These are phyloP conservation scores for Tetragonula carbonaria DNA, from an alignment of 2,888 invertebrate genomes.

Conservation along the genomic window DNA sequence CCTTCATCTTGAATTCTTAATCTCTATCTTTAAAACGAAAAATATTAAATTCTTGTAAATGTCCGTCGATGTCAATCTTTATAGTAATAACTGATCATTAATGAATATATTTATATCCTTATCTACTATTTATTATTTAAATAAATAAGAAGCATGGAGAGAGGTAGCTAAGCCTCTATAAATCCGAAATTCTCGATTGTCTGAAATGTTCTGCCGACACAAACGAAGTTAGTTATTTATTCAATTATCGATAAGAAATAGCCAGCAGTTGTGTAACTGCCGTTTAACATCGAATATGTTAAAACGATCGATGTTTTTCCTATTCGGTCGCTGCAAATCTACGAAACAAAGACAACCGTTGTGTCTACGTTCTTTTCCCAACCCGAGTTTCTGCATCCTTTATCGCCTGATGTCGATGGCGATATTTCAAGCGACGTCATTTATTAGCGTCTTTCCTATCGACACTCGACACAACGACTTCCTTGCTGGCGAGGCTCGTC, in stretches of 20 bases:
- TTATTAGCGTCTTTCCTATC: conserved; percentile 50
- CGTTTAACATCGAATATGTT: background rate
- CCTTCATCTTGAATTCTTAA: too few relatives aligned
- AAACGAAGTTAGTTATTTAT: too few relatives aligned
- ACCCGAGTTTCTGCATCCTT: background rate
- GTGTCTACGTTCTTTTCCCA: conserved; percentile 10
- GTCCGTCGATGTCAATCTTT: too few relatives aligned
- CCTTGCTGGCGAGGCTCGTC: conserved; percentile 43
- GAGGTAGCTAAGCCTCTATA: too few relatives aligned
- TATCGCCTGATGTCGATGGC: background rate
- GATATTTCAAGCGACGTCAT: conserved; percentile 43
- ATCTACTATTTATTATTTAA: too few relatives aligned
- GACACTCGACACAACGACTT: conserved; percentile 46
- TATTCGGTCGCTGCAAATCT: background rate
- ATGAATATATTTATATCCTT: too few relatives aligned
- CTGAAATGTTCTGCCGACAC: too few relatives aligned
- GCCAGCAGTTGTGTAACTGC: background rate
- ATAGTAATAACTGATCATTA: too few relatives aligned
- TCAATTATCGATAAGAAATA: background rate
- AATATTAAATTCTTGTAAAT: too few relatives aligned
- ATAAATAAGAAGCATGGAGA: too few relatives aligned
- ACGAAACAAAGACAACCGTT: conserved; percentile 8
- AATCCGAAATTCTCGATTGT: too few relatives aligned
- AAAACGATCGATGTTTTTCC: background rate
- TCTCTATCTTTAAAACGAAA: too few relatives aligned